phyloP scores from a whole-genome alignment of 2,113 vertebrate genomes.

The Gadus chalcogrammus region DNA sequence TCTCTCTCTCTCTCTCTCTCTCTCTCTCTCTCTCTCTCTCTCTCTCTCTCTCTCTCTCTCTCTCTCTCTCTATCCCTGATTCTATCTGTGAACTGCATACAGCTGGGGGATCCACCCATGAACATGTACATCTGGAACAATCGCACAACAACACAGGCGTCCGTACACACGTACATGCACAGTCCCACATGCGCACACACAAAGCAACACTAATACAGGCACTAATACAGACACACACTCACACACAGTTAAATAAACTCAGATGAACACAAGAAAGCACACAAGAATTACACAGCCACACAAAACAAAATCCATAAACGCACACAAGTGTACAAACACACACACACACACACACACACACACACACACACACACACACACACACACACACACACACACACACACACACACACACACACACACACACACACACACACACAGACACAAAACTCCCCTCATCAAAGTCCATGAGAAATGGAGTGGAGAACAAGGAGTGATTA shows the following conservation, averaged over 20 bases:
- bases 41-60: no score
- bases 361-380: constrained; percentile 25
- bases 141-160: constrained; percentile 25
- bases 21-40: background rate
- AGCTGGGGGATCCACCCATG: constrained; percentile 72
- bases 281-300: constrained; percentile 34
- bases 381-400: constrained; percentile 29
- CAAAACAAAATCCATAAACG: constrained; percentile 16
- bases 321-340: constrained; percentile 23
- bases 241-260: constrained; percentile 32
- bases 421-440: constrained; percentile 28
- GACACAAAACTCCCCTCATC: constrained; percentile 36
- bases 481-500: constrained; percentile 38
- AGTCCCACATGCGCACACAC: constrained; percentile 14
- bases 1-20: constrained; percentile 1
- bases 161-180: constrained; percentile 34
- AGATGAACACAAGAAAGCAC: constrained; percentile 17
- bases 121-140: constrained; percentile 74
- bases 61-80: background rate
- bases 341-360: constrained; percentile 32
- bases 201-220: background rate
- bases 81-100: constrained; percentile 46
- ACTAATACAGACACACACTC: constrained; percentile 20
- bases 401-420: constrained; percentile 29
- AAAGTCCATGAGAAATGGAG: constrained; percentile 52